Conservation (phyloP, 2,113 vertebrate genomes). For the Tamias sibiricus region DNA sequence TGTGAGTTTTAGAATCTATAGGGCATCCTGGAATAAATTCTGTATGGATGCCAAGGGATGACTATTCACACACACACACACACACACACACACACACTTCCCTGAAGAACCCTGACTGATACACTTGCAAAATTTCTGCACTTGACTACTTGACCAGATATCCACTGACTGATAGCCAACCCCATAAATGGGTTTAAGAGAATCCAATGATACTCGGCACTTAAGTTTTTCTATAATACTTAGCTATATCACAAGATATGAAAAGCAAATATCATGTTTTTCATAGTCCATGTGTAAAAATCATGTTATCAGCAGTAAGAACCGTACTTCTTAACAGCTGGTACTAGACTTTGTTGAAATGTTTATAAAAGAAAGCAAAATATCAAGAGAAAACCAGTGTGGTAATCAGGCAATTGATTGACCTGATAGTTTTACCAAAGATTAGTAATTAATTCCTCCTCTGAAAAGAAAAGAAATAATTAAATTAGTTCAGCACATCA, state of each 20-base stretch:
- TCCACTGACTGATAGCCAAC: not conserved
- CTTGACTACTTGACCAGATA: not conserved
- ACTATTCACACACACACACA: not conserved
- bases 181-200: not conserved
- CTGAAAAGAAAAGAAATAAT: conserved; percentile 40
- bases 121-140: not conserved
- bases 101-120: not conserved
- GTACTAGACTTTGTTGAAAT: conserved; percentile 42
- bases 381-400: conserved; percentile 40
- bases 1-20: not conserved
- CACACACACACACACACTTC: not conserved
- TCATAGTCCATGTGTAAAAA: conserved; percentile 2
- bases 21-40: not conserved
- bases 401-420: not conserved
- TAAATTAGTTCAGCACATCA: not conserved
- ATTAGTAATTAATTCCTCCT: conserved; percentile 30
- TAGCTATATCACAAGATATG: conserved; percentile 5
- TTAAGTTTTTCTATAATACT: not conserved
- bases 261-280: conserved; percentile 54
- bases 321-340: conserved; percentile 28
- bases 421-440: not conserved
- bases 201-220: not conserved
- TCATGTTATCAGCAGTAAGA: conserved; percentile 44
- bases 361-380: conserved; percentile 40
- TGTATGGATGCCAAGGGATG: not conserved